Evolutionary conservation across 2,888 invertebrate genomes (phyloP).

Genomic region (Entomobrya proxima): DNA sequence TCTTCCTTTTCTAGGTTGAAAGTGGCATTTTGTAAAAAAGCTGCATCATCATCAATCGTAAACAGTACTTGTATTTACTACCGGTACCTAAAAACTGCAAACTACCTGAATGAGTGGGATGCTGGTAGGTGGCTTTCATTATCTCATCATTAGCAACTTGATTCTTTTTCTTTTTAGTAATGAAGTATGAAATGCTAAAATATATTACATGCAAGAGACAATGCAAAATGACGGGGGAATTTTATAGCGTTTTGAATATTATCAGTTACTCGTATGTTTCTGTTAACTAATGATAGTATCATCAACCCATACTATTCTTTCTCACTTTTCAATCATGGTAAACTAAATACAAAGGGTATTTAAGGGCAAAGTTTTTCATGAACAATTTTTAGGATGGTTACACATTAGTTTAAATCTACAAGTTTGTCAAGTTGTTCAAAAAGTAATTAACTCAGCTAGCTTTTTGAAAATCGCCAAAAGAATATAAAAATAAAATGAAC

Average conservation of each 20-base stretch:
- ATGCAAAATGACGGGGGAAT: no score
- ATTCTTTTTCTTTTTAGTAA: constrained; percentile 29
- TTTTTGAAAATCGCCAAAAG: no score
- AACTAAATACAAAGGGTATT: neutral
- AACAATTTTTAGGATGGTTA: neutral
- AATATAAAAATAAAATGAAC: no score
- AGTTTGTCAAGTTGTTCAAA: neutral
- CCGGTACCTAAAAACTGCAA: neutral
- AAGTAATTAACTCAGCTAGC: neutral
- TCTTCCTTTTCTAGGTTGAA: constrained; percentile 53
- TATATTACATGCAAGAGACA: no score
- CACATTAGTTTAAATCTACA: no score
- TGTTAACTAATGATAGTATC: no score
- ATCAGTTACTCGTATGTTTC: no score
- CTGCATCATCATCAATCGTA: neutral
- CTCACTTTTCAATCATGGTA: neutral
- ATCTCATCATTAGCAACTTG: constrained; percentile 54
- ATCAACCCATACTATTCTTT: neutral
- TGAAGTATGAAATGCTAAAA: constrained; percentile 18
- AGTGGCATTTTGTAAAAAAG: constrained; percentile 18
- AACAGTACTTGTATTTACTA: neutral
- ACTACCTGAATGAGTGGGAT: neutral
- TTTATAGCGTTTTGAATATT: no score
- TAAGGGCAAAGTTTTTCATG: neutral
- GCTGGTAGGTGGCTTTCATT: constrained; percentile 52